Evolutionary conservation across 1,140 invertebrate species (phyloP).

Genomic region (Lanistes nyassanus): DNA sequence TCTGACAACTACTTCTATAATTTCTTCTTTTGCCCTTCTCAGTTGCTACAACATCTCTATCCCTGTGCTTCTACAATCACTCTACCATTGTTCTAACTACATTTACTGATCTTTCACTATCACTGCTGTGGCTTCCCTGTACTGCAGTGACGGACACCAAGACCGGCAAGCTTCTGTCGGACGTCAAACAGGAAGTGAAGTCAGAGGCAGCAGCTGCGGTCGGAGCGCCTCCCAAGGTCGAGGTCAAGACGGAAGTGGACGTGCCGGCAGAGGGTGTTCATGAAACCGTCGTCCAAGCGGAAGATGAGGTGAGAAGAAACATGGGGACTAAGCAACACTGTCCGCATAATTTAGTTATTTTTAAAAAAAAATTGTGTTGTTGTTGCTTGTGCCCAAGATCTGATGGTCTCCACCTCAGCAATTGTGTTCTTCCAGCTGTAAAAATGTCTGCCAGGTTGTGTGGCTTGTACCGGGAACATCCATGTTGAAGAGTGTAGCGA

Average conservation of each 20-base stretch:
- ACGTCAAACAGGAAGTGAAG: slow-evolving; percentile 27
- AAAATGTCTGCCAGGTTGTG: no score
- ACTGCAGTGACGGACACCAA: slow-evolving; percentile 5
- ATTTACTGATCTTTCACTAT: not conserved
- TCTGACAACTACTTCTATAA: not conserved
- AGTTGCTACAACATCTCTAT: not conserved
- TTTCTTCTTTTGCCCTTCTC: not conserved
- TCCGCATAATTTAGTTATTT: no score
- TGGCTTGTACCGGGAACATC: no score
- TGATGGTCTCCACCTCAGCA: no score
- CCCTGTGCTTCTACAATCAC: not conserved
- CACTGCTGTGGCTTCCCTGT: not conserved
- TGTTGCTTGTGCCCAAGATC: no score
- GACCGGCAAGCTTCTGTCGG: not conserved
- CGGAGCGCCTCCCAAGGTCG: slow-evolving; percentile 4
- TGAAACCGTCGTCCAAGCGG: slow-evolving; percentile 20
- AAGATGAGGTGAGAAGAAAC: not conserved
- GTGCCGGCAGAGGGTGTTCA: slow-evolving; percentile 22
- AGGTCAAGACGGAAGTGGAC: slow-evolving; percentile 25
- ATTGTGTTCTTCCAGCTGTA: no score
- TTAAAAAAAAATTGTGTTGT: no score
- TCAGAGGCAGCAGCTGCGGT: not conserved
- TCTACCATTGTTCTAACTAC: not conserved
- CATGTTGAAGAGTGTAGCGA: no score
- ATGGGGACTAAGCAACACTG: no score